These are phyloP conservation scores for Echinometra lucunter DNA, from an alignment of 53 echinoderm and acorn worm genomes.

Conservation along the genomic window DNA sequence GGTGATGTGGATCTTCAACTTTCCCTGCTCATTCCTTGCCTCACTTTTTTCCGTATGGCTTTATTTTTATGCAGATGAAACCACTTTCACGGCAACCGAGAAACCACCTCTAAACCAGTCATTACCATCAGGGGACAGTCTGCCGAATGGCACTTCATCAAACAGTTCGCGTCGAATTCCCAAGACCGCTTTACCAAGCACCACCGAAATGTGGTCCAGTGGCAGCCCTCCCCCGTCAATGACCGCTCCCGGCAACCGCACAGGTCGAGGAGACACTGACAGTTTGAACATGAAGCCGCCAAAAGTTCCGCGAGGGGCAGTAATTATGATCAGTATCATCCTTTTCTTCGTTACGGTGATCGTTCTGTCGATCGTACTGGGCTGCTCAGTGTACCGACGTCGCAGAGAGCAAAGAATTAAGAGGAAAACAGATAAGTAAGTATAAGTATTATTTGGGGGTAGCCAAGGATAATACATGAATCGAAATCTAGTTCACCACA, in stretches of 20 bases:
- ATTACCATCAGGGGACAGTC: neutral
- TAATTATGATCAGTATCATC: constrained; percentile 15
- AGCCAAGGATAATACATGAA: too few species aligned
- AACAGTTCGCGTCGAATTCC: too few species aligned
- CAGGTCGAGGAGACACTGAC: neutral
- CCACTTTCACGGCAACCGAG: neutral
- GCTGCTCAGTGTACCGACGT: constrained; percentile 13
- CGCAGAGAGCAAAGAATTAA: neutral
- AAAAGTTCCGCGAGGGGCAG: neutral
- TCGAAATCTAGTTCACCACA: too few species aligned
- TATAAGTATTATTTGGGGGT: neutral
- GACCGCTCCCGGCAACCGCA: neutral
- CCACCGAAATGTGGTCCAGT: neutral
- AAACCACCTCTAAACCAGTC: neutral
- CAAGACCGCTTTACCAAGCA: neutral
- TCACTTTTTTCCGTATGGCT: neutral
- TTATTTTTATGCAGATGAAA: neutral
- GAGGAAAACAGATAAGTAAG: constrained; percentile 4
- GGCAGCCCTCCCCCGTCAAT: neutral
- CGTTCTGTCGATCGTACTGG: neutral
- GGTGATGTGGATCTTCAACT: too few species aligned
- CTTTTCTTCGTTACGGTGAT: neutral
- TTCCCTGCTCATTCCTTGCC: too few species aligned
- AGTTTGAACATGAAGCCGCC: neutral
- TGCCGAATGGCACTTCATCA: neutral